Evolutionary conservation across 1,140 invertebrate genomes (phyloP), one percentile per base, ranked within the genome.

Genomic region (Drosophila varians): DNA sequence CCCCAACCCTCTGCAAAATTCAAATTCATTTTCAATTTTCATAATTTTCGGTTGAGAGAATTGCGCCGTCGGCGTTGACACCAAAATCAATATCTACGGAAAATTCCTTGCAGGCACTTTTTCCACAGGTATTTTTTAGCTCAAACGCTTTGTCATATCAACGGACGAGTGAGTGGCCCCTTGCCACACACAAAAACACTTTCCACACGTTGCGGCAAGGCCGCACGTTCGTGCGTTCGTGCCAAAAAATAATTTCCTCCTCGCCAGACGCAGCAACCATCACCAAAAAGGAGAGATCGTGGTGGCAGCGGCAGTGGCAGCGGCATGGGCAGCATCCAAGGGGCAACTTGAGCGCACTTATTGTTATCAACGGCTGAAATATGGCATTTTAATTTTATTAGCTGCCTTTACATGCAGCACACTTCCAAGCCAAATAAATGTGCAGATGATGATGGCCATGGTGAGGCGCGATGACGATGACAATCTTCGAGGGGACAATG

Each of bases 311-410:
- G 12, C 6, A n/a, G 31, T 9, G 46, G 45, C 11, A 16, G 26
- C 7, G 38, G n/a, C 12, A 23, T 40, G 9, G 45, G 43, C 65
- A 47, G 60, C 58, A 57, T 74, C 58, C 31, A 49, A 62, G 58
- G 64, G 77, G 51, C 72, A 61, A 82, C 83, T 82, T 61, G 68
- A 75, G 77, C 78, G 82, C 82, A 87, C 82, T 87, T 87, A 87
- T 87, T 87, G 82, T 87, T 87, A 87, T 87, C 82, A 87, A 82
- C 82, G 82, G 77, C 82, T 87, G 77, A 87, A 87, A 87, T 87
- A 87, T 87, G 82, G 82, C 82, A 87, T 87, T 87, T 87, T 87
- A 87, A 87, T 87, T 87, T 87, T 87, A 87, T 87, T 87, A 87
- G 82, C 82, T 87, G 82, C 77, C 80, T 77, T 54, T 80, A 74